Base-by-base conservation (phyloP, 2,797 vertebrate species). In the Pseudochirops cupreus region DNA sequence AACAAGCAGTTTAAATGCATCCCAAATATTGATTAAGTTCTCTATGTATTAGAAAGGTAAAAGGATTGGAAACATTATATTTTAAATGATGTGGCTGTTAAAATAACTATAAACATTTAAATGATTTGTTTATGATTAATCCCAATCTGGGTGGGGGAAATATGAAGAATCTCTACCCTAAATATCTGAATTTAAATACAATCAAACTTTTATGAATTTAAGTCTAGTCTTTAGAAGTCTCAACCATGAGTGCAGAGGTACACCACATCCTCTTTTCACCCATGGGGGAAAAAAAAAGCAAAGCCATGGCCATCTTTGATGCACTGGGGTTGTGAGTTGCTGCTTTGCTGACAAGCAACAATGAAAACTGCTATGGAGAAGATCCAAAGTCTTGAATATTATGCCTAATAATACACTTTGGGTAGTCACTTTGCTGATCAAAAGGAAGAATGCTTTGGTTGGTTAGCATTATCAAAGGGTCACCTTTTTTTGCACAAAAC, bases 1-100 rank as follows among this genome's bases (percentile, higher is more conserved):
- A 92, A 90, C 74, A 28, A 54, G 67, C 31, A 91, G 56, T 74
- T 93, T 94, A 93, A 92, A 94, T 91, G 14, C 11, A 26, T 13
- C 6, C 95, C 13, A 92, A 14, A 12, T 58, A 46, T 58, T 62
- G 52, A 91, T 5, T 14, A 0, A 4, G 1, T 90, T 39, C 11
- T 62, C 52, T 91, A 93, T 91, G 50, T 11, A 59, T 92, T 33
- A 53, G 50, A 95, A 92, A 82, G 91, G 54, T 21, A 55, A 93
- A 96, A 50, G 74, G 52, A 93, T 31, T 54, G 90, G 56, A 55
- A 52, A 6, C 13, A 31, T 95, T 91, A 92, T 28, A 18, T 93
- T 91, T 93, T 33, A 94, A 89, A 29, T 58, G 56, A n/a, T 52
- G 10, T 3, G 10, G 31, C 50, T 93, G 0, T 91, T 93, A 90